Conservation (phyloP, 92 coral and sea anemone species). For the Palythoa caribaeorum region DNA sequence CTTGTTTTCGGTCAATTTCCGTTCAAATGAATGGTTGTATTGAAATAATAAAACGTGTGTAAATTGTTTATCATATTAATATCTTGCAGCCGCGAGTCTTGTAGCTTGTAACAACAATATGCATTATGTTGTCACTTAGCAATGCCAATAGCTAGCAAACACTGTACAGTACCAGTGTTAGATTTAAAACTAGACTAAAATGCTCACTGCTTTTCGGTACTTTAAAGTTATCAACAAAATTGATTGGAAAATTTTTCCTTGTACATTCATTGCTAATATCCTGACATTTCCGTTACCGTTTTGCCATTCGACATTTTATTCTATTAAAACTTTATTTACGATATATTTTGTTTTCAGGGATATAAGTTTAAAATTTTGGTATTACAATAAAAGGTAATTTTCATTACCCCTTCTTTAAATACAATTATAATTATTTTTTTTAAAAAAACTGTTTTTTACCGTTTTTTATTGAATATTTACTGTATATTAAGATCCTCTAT, state of each 20-base stretch:
- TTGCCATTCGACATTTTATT: background rate
- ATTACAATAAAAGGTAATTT: no score
- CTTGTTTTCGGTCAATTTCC: background rate
- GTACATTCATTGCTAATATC: background rate
- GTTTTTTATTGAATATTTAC: no score
- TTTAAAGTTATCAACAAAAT: background rate
- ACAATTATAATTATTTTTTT: no score
- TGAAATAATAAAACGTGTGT: background rate
- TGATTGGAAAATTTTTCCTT: background rate
- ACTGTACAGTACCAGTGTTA: background rate
- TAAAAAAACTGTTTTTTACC: no score
- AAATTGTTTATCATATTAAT: background rate
- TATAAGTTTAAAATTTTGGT: no score
- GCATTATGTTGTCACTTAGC: no score
- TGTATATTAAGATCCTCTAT: no score
- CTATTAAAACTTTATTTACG: no score
- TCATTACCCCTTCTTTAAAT: no score
- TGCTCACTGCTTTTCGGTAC: background rate
- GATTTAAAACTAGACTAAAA: background rate
- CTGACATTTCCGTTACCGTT: background rate
- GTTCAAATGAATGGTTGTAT: background rate
- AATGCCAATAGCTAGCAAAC: background rate
- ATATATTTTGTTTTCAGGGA: no score
- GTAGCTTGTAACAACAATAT: background rate
- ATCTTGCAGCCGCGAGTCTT: background rate